phyloP scores from a whole-genome alignment of 2,113 vertebrate species.

The Chlorodrepanis virens region DNA sequence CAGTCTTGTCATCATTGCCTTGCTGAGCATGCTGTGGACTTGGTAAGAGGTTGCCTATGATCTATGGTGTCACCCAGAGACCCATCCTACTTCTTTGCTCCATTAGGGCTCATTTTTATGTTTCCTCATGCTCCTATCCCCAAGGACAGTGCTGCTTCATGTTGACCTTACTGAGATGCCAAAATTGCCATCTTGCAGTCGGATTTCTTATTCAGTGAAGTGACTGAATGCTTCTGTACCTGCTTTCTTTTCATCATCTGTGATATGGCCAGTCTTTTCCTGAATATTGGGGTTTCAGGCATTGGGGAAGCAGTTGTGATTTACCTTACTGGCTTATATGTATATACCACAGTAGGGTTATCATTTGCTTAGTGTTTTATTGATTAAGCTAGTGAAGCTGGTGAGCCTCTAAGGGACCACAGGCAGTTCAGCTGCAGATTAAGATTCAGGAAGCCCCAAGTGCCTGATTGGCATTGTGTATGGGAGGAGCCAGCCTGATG shows the following conservation, averaged over 20 bases:
- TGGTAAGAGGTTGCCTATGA: background rate
- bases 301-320: rapidly evolving
- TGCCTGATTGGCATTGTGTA: rapidly evolving
- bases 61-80: rapidly evolving
- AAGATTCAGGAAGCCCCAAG: background rate
- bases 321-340: background rate
- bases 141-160: background rate
- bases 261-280: background rate
- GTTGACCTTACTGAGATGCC: background rate
- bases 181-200: background rate
- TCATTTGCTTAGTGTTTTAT: background rate
- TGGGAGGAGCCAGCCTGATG: background rate
- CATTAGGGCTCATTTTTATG: background rate
- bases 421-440: background rate
- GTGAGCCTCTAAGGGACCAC: background rate
- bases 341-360: background rate
- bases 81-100: background rate
- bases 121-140: background rate
- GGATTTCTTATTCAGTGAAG: background rate
- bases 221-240: background rate
- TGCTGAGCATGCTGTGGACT: background rate
- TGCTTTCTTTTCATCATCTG: background rate
- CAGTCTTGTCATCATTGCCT: background rate
- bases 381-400: background rate
- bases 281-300: background rate